phyloP scores from a whole-genome alignment of 2,888 invertebrate genomes.

The Agonopterix subpropinquella region DNA sequence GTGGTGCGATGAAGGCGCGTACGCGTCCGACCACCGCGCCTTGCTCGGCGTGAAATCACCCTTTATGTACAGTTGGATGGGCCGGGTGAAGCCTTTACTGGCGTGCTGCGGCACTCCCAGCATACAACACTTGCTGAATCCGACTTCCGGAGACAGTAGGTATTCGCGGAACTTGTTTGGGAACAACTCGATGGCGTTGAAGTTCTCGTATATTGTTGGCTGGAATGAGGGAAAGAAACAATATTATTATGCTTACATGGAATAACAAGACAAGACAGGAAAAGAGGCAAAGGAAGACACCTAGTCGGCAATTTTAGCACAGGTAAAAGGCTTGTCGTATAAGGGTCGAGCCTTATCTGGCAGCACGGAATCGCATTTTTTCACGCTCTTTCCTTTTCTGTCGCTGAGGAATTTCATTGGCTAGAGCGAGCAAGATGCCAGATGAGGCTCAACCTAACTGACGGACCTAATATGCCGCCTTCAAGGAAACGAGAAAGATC shows the following conservation, averaged over 20 bases:
- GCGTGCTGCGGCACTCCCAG: constrained; percentile 88
- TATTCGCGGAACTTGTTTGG: constrained; percentile 96
- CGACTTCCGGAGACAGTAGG: constrained; percentile 91
- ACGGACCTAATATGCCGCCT: too few relatives aligned
- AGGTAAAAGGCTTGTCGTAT: too few relatives aligned
- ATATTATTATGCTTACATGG: neutral
- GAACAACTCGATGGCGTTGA: constrained; percentile 88
- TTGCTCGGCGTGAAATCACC: constrained; percentile 79
- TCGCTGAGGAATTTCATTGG: too few relatives aligned
- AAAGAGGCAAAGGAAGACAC: too few relatives aligned
- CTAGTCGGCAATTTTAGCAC: too few relatives aligned
- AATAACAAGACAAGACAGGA: neutral
- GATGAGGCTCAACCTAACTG: too few relatives aligned
- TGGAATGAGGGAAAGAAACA: constrained; percentile 58
- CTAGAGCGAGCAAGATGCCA: too few relatives aligned
- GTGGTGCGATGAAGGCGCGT: constrained; percentile 79
- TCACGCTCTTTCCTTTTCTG: too few relatives aligned
- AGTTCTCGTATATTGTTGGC: constrained; percentile 91
- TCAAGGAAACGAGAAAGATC: too few relatives aligned
- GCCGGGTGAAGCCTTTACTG: constrained; percentile 91
- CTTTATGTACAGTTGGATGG: constrained; percentile 82
- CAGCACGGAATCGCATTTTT: too few relatives aligned
- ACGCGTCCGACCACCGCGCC: constrained; percentile 78
- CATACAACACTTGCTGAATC: constrained; percentile 92
- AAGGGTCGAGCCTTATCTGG: too few relatives aligned